phyloP scores from a whole-genome alignment of 1,140 invertebrate species.

The Platorchestia sp. region DNA sequence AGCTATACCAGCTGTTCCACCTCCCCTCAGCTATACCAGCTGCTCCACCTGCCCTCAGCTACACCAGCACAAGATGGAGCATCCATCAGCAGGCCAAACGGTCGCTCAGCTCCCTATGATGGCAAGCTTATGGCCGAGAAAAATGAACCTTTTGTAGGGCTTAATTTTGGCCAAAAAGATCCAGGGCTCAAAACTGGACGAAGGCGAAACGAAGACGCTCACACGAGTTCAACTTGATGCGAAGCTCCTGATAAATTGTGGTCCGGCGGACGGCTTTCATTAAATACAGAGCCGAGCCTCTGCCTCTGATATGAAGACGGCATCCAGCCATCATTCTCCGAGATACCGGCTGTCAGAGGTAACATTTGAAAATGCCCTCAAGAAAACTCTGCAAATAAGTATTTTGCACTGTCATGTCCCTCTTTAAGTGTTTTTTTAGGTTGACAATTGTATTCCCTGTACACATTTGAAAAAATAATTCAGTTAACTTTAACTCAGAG shows the following conservation, averaged over 20 bases:
- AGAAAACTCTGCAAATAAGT: background rate
- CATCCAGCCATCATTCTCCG: background rate
- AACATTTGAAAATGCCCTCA: background rate
- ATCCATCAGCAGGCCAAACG: background rate
- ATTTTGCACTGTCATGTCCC: background rate
- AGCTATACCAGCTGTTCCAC: background rate
- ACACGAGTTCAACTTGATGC: background rate
- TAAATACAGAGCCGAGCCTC: background rate
- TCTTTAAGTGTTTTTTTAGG: background rate
- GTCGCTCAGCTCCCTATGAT: background rate
- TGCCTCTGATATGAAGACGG: background rate
- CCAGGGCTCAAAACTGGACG: background rate
- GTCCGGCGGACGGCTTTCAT: background rate
- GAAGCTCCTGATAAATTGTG: background rate
- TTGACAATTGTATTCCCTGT: background rate
- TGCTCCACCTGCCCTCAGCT: background rate
- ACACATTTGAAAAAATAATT: background rate
- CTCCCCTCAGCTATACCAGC: background rate
- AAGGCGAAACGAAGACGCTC: background rate
- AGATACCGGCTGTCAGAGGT: background rate
- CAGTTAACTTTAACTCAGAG: background rate
- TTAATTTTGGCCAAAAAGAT: background rate
- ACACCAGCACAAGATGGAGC: background rate
- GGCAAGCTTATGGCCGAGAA: constrained; percentile 20
- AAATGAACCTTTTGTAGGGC: constrained; percentile 41